phyloP scores from a whole-genome alignment of 2,113 vertebrate genomes.

The Electrona antarctica region DNA sequence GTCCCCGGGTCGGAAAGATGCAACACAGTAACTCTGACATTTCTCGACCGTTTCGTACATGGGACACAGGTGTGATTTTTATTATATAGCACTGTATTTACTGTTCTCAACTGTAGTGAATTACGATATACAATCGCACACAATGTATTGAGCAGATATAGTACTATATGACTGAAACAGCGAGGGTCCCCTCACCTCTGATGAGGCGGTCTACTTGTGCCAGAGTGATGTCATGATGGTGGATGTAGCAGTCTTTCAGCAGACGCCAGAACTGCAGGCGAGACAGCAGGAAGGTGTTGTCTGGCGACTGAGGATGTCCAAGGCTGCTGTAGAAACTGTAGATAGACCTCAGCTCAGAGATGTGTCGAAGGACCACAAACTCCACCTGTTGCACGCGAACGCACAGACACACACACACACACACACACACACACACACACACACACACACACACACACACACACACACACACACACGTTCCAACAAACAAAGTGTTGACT shows the following conservation, averaged over 20 bases:
- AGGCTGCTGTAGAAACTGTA: slow-evolving; percentile 90
- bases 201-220: slow-evolving; percentile 81
- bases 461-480: too few relatives aligned
- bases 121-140: background rate
- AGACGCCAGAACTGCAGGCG: slow-evolving; percentile 90
- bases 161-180: background rate
- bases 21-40: too few relatives aligned
- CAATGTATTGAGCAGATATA: background rate
- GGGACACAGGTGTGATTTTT: too few relatives aligned
- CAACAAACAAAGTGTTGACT: too few relatives aligned
- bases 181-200: slow-evolving; percentile 64
- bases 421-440: too few relatives aligned
- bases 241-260: slow-evolving; percentile 88
- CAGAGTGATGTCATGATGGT: slow-evolving; percentile 78
- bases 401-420: too few relatives aligned
- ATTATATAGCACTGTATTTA: background rate
- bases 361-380: slow-evolving; percentile 79
- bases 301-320: slow-evolving; percentile 71
- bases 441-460: too few relatives aligned
- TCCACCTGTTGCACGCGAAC: slow-evolving; percentile 77
- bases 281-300: slow-evolving; percentile 81
- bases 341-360: slow-evolving; percentile 78
- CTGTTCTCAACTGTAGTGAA: too few relatives aligned
- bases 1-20: too few relatives aligned
- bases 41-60: too few relatives aligned